These are phyloP conservation scores for Hesperia comma DNA, from an alignment of 2,888 invertebrate genomes.

Conservation along the genomic window DNA sequence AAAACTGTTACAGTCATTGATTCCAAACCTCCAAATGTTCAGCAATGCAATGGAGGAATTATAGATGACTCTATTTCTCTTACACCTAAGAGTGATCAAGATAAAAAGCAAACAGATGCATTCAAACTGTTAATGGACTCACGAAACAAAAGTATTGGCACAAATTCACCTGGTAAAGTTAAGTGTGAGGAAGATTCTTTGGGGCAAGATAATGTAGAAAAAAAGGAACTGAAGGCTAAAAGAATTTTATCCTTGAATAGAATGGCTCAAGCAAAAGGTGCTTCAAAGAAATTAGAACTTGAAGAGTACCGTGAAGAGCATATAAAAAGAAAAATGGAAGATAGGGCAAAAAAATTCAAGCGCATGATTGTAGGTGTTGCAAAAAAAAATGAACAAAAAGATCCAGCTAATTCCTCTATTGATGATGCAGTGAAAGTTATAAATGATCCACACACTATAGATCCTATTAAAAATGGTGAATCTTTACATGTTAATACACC, in stretches of 20 bases:
- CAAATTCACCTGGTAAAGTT: conserved; percentile 86
- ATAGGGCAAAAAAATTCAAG: conserved; percentile 84
- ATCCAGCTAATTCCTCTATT: conserved; percentile 33
- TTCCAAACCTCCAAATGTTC: neutral
- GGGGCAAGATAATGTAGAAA: conserved; percentile 54
- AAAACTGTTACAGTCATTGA: conserved; percentile 37
- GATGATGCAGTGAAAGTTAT: neutral
- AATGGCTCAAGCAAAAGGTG: conserved; percentile 87
- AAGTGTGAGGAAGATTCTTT: conserved; percentile 54
- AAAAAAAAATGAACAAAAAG: conserved; percentile 46
- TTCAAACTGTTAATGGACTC: conserved; percentile 88
- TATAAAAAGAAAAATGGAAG: conserved; percentile 84
- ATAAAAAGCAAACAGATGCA: conserved; percentile 78
- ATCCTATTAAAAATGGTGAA: conserved; percentile 29
- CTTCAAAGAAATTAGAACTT: conserved; percentile 82
- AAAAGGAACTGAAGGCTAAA: conserved; percentile 67
- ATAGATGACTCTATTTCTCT: conserved; percentile 8
- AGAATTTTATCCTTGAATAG: conserved; percentile 82
- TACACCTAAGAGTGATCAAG: conserved; percentile 42
- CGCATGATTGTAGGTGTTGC: conserved; percentile 65
- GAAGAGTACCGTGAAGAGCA: conserved; percentile 82
- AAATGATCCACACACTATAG: neutral
- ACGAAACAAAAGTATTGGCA: conserved; percentile 85
- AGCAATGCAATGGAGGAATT: neutral
- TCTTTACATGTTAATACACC: conserved; percentile 23